These are phyloP conservation scores for Danio rerio DNA, from an alignment of 2,113 vertebrate species.

Conservation along the genomic window GRCz12tu NC_133178.1:44539501-44540000, in stretches of 20 bases:
- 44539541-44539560: slow-evolving; percentile 27
- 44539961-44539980: no score
- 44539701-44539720: background rate
- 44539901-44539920: no score
- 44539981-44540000: no score
- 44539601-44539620: background rate
- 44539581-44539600: background rate
- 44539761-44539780: background rate
- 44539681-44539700: background rate
- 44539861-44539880: no score
- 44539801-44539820: background rate
- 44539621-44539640: background rate
- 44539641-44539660: background rate
- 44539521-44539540: background rate
- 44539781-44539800: background rate
- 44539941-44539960: no score
- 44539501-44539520: slow-evolving; percentile 7
- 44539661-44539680: background rate
- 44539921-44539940: no score
- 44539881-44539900: no score
- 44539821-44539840: background rate
- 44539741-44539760: background rate
- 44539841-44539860: background rate
- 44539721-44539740: slow-evolving; percentile 3
- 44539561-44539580: background rate